Conservation (phyloP, 2,888 invertebrate genomes). For the Andricus curvator region DNA sequence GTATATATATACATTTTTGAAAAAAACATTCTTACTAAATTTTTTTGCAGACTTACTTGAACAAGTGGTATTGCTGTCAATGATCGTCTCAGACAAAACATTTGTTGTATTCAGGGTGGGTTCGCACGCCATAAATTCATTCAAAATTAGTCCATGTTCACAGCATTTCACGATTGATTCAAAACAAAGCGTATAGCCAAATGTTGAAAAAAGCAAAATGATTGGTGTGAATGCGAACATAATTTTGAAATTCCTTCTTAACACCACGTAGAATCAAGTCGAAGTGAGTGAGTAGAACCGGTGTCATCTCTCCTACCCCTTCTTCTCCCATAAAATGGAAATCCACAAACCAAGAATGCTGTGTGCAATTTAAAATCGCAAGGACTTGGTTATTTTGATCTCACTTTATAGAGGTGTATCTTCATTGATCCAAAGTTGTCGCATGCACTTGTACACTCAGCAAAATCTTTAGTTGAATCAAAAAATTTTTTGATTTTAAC, state of each 20-base stretch:
- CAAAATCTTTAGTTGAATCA: too few species aligned
- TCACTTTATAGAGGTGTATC: conserved; percentile 16
- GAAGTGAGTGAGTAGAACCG: conserved; percentile 43
- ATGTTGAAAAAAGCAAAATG: conserved; percentile 40
- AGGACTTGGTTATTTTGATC: conserved; percentile 16
- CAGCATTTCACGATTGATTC: conserved; percentile 53
- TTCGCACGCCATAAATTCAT: conserved; percentile 55
- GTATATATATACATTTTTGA: background rate
- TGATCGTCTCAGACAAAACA: background rate
- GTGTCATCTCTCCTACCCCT: conserved; percentile 39
- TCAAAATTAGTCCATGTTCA: conserved; percentile 48
- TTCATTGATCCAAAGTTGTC: background rate
- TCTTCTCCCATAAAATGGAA: conserved; percentile 21
- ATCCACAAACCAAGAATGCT: conserved; percentile 28
- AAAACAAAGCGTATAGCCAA: conserved; percentile 29
- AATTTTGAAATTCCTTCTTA: conserved; percentile 15
- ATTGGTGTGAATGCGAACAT: conserved; percentile 48
- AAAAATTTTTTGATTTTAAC: too few species aligned
- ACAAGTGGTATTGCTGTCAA: conserved; percentile 7
- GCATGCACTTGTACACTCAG: background rate
- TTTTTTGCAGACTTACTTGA: background rate
- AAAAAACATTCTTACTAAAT: background rate
- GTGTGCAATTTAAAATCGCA: conserved; percentile 1
- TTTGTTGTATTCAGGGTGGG: conserved; percentile 16
- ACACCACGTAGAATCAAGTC: conserved; percentile 36